A percentile compares a stretch with the other conserved stretches of the same genome.
These are phyloP conservation scores for Silurus aristotelis DNA, from an alignment of 2,797 vertebrate genomes.

Conservation along the genomic window DNA sequence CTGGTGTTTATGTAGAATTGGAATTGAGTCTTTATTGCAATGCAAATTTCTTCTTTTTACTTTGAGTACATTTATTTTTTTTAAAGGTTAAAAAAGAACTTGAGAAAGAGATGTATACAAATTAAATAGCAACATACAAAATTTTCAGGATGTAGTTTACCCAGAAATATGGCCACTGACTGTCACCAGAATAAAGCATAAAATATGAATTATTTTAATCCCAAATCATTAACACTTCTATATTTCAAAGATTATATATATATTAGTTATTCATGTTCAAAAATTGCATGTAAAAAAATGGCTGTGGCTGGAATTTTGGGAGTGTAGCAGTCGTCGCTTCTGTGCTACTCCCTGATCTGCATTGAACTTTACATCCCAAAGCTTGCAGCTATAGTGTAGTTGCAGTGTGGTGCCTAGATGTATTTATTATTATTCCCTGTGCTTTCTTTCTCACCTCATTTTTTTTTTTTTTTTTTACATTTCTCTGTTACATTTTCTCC, in stretches of 20 bases:
- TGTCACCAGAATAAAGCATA: neutral
- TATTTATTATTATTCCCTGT: neutral
- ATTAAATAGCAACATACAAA: no score
- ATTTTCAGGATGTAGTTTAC: no score
- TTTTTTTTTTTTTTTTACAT: slow-evolving; percentile 38
- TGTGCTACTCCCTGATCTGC: neutral
- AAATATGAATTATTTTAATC: neutral
- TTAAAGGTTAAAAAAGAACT: neutral
- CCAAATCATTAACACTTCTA: no score
- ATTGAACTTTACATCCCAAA: neutral
- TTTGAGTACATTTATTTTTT: neutral
- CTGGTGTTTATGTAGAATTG: neutral
- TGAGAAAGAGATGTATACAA: neutral
- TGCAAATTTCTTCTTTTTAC: neutral
- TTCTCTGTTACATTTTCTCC: slow-evolving; percentile 47
- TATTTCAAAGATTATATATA: neutral
- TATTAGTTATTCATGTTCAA: neutral
- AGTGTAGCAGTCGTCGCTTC: neutral
- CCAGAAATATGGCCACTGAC: no score
- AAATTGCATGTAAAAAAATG: neutral
- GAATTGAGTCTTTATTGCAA: neutral
- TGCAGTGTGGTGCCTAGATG: neutral
- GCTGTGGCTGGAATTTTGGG: neutral
- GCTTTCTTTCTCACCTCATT: neutral
- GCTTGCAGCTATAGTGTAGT: neutral